phyloP scores from a whole-genome alignment of 2,888 invertebrate genomes.

The Tetragonula carbonaria region DNA sequence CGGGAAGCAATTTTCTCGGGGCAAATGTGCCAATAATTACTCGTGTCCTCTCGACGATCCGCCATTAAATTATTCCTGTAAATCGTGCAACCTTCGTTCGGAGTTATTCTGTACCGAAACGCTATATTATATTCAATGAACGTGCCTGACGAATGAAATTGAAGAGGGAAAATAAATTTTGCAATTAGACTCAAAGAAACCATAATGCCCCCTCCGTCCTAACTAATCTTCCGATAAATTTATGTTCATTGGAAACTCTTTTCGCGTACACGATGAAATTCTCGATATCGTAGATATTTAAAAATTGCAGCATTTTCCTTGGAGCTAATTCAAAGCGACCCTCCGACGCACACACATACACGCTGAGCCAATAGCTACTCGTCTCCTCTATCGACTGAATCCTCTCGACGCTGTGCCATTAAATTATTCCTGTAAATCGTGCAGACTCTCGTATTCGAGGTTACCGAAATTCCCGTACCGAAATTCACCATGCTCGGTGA shows the following conservation, averaged over 20 bases:
- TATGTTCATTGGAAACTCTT: no score
- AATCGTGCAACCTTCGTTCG: neutral
- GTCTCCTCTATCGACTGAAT: neutral
- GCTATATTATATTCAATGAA: no score
- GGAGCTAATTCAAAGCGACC: neutral
- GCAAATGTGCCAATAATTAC: neutral
- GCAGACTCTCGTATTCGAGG: neutral
- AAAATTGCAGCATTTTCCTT: neutral
- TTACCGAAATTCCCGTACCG: neutral
- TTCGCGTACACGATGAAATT: no score
- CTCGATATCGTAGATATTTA: no score
- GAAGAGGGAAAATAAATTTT: neutral
- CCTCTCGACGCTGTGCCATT: neutral
- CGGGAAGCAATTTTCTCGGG: no score
- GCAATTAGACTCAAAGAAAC: no score
- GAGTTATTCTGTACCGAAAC: neutral
- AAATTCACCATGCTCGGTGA: neutral
- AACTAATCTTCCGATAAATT: no score
- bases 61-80: neutral
- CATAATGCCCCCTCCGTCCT: no score
- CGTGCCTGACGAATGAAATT: slow-evolving; percentile 27
- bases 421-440: neutral
- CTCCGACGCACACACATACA: neutral
- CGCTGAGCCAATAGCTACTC: neutral
- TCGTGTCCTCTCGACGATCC: neutral